A percentile compares a stretch with the other conserved stretches of the same genome.
phyloP scores from a whole-genome alignment of 2,888 invertebrate species.

The Eurytoma californica region DNA sequence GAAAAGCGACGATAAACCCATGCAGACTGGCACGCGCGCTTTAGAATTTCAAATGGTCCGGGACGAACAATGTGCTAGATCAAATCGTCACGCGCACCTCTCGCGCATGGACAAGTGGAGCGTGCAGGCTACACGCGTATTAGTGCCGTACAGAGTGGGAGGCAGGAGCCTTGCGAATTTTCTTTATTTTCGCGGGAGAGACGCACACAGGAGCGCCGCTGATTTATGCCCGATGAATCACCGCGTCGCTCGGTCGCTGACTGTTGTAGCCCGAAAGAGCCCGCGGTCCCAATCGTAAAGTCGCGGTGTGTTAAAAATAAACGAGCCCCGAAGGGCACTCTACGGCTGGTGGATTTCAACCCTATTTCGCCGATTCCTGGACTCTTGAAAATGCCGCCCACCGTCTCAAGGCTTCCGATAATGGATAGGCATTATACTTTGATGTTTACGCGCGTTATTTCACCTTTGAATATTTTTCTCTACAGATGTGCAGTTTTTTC shows the following conservation, averaged over 20 bases:
- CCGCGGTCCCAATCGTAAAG: constrained; percentile 36
- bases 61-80: constrained; percentile 20
- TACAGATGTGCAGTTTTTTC: neutral
- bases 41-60: constrained; percentile 46
- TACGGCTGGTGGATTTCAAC: constrained; percentile 15
- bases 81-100: neutral
- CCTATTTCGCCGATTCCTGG: constrained; percentile 16
- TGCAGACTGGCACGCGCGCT: neutral
- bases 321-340: constrained; percentile 39
- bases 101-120: neutral
- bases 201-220: neutral
- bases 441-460: neutral
- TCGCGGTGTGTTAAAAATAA: constrained; percentile 46
- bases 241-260: neutral
- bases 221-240: constrained; percentile 46
- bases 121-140: neutral
- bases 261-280: constrained; percentile 23
- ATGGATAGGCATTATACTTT: neutral
- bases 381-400: neutral
- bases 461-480: neutral
- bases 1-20: constrained; percentile 25
- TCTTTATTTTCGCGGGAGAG: neutral
- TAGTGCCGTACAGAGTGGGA: too few species aligned
- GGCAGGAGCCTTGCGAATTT: constrained; percentile 15
- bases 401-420: constrained; percentile 6